Percentiles rank a stretch among this genome's conserved stretches.
These are phyloP conservation scores for Hypanus sabinus DNA, from an alignment of 2,113 vertebrate genomes.

Conservation along the genomic window DNA sequence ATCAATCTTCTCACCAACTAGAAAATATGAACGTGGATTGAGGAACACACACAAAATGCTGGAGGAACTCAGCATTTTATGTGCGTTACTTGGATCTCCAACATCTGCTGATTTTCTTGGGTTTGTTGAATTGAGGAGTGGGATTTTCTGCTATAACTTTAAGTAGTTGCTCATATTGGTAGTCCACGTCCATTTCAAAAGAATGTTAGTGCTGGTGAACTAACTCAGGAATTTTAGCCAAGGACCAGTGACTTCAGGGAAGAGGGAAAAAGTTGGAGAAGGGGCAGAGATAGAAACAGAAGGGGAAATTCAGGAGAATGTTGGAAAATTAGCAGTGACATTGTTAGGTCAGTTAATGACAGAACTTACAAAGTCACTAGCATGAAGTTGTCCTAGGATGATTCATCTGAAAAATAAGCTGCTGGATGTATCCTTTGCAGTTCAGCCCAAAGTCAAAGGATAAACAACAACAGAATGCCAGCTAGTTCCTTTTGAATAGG, in stretches of 20 bases:
- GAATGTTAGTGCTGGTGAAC: not conserved
- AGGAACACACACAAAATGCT: too few species aligned
- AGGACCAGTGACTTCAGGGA: not conserved
- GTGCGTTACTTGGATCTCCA: too few species aligned
- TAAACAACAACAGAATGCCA: constrained; percentile 40
- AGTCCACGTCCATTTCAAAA: not conserved
- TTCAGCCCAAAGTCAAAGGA: constrained; percentile 29
- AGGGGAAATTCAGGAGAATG: not conserved
- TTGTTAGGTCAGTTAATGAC: not conserved
- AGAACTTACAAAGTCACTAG: not conserved
- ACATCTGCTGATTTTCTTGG: too few species aligned
- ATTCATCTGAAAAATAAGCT: not conserved
- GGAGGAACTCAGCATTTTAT: too few species aligned
- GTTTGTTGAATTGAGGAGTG: too few species aligned
- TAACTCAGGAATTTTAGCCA: too few species aligned
- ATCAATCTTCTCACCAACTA: not conserved
- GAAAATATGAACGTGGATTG: not conserved
- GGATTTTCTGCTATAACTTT: not conserved
- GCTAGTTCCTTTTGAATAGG: constrained; percentile 42
- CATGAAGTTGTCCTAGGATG: not conserved
- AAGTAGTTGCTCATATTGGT: not conserved
- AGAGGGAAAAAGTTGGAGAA: not conserved
- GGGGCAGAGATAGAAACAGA: too few species aligned
- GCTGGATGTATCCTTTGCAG: not conserved
- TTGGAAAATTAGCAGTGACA: not conserved